These are phyloP conservation scores for Macrostomum lignano DNA, from an alignment of 1,140 invertebrate species.

Conservation along the genomic window DNA sequence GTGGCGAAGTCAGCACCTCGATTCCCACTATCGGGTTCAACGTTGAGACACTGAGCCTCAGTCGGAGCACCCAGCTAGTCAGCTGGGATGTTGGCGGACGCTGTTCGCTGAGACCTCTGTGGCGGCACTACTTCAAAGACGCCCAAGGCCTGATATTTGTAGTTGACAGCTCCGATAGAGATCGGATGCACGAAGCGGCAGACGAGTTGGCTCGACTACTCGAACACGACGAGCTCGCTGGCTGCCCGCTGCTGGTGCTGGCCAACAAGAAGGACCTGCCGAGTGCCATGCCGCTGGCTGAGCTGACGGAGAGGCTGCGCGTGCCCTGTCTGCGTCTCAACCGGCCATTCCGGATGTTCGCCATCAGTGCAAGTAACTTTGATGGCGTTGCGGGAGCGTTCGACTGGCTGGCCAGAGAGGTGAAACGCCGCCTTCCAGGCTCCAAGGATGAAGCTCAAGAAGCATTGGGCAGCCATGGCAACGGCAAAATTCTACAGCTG, in stretches of 20 bases:
- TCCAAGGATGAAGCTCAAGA: too few relatives aligned
- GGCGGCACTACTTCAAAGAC: conserved; percentile 98
- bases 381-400: too few relatives aligned
- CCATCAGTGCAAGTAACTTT: too few relatives aligned
- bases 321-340: too few relatives aligned
- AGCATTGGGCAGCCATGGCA: too few relatives aligned
- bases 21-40: conserved; percentile 98
- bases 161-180: conserved; percentile 86
- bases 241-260: conserved; percentile 82
- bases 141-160: conserved; percentile 99
- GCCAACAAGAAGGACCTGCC: conserved; percentile 97
- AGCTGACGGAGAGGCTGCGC: conserved; percentile 83
- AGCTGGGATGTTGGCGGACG: conserved; percentile 95
- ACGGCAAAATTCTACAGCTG: too few relatives aligned
- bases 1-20: conserved; percentile 96
- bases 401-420: too few relatives aligned
- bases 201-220: conserved; percentile 83
- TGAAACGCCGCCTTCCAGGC: too few relatives aligned
- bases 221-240: conserved; percentile 82
- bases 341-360: too few relatives aligned
- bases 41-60: conserved; percentile 79
- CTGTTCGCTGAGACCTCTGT: conserved; percentile 80
- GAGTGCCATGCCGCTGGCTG: conserved; percentile 80
- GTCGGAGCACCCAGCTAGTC: conserved; percentile 83
- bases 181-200: conserved; percentile 71